These are phyloP conservation scores for Trichoplusia ni DNA, from an alignment of 1,140 invertebrate genomes.

Conservation along the genomic window DNA sequence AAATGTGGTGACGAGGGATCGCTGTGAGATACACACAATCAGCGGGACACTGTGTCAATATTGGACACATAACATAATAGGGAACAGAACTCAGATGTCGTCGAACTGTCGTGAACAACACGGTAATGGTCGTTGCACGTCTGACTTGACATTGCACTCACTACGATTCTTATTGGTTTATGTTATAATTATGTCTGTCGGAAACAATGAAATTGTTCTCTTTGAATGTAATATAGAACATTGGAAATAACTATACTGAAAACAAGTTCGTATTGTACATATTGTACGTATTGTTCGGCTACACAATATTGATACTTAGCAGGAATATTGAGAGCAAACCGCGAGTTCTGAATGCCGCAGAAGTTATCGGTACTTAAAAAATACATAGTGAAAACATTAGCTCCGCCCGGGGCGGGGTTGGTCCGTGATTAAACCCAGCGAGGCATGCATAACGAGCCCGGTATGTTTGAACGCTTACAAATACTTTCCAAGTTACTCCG, in stretches of 20 bases:
- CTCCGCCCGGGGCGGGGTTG: conserved; percentile 59
- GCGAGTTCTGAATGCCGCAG: conserved; percentile 27
- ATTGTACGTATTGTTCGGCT: neutral
- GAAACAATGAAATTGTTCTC: no score
- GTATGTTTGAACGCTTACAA: conserved; percentile 72
- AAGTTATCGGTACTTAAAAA: conserved; percentile 63
- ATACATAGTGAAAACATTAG: conserved; percentile 78
- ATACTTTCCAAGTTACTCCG: conserved; percentile 70
- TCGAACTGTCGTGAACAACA: conserved; percentile 47
- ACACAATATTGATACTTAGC: conserved; percentile 17
- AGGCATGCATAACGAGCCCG: conserved; percentile 74
- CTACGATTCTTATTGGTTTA: no score
- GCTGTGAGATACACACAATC: conserved; percentile 55
- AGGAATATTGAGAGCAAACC: conserved; percentile 29
- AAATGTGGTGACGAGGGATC: conserved; percentile 61
- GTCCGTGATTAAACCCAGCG: conserved; percentile 73
- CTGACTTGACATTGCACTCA: conserved; percentile 32
- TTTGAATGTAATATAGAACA: no score
- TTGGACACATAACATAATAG: conserved; percentile 62
- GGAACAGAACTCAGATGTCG: conserved; percentile 58
- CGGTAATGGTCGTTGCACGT: conserved; percentile 47
- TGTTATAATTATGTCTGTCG: no score
- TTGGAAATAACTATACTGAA: neutral
- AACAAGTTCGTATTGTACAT: neutral
- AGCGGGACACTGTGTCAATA: conserved; percentile 70